A percentile compares a stretch with the other conserved stretches of the same genome.
These are phyloP conservation scores for Planiliza haematocheilus DNA, from an alignment of 2,113 vertebrate species.

Conservation along the genomic window DNA sequence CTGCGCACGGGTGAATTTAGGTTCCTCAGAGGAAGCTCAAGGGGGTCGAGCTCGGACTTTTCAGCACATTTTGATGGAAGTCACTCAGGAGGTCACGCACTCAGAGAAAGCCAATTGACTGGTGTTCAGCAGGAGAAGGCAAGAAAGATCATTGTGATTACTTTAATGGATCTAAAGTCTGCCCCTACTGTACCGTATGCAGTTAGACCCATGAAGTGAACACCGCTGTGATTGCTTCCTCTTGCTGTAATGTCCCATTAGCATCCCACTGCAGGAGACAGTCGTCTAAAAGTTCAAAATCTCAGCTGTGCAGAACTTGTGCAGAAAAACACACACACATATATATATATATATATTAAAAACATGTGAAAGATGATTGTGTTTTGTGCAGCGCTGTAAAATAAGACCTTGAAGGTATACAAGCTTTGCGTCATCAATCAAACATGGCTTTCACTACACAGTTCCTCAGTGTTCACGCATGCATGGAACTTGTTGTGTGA, in stretches of 20 bases:
- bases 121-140: slow-evolving; percentile 10
- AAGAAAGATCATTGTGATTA: slow-evolving; percentile 32
- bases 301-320: not conserved
- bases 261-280: not conserved
- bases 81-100: slow-evolving; percentile 39
- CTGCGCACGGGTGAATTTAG: not conserved
- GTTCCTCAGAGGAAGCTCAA: slow-evolving; percentile 2
- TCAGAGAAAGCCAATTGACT: slow-evolving; percentile 37
- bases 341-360: too few species aligned
- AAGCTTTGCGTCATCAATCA: too few species aligned
- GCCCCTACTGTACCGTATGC: not conserved
- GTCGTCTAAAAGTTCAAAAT: slow-evolving; percentile 7
- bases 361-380: too few species aligned
- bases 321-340: not conserved
- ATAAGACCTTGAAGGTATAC: too few species aligned
- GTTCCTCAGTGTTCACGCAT: too few species aligned
- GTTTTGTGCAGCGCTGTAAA: too few species aligned
- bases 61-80: slow-evolving; percentile 48
- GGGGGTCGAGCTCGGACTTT: slow-evolving; percentile 29
- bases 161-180: slow-evolving; percentile 34
- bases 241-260: slow-evolving; percentile 4
- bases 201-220: slow-evolving; percentile 1
- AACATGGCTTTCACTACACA: too few species aligned
- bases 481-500: too few species aligned
- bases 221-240: not conserved